These are phyloP conservation scores for Chaenocephalus aceratus DNA, from an alignment of 2,113 vertebrate species.

Conservation along the genomic window DNA sequence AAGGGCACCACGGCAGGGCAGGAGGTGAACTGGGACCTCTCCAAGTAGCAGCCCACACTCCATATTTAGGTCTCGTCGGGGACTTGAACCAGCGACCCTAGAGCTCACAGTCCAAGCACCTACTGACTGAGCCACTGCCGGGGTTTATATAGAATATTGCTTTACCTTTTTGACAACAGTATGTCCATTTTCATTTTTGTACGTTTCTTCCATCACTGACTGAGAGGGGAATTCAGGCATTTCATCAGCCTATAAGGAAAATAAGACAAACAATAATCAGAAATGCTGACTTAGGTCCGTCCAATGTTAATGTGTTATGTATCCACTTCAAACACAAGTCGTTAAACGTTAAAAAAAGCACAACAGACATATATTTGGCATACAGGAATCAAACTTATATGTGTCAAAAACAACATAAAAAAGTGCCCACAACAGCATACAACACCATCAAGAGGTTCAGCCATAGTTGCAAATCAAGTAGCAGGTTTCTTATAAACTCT, in stretches of 20 bases:
- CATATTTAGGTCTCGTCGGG: too few relatives aligned
- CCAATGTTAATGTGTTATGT: background rate
- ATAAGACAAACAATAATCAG: constrained; percentile 34
- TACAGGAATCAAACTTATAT: constrained; percentile 49
- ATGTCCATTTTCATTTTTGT: constrained; percentile 89
- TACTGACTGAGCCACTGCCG: too few relatives aligned
- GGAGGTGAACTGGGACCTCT: too few relatives aligned
- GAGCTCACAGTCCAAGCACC: too few relatives aligned
- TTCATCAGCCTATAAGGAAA: constrained; percentile 86
- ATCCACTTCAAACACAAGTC: background rate
- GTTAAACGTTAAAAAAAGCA: constrained; percentile 2
- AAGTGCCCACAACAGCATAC: constrained; percentile 37
- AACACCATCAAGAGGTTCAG: constrained; percentile 35
- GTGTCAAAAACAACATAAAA: constrained; percentile 48
- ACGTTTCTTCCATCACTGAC: constrained; percentile 90
- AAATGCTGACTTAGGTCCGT: background rate
- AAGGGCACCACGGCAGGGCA: too few relatives aligned
- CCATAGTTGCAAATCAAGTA: constrained; percentile 50
- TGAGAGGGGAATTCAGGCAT: constrained; percentile 88
- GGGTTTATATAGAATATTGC: background rate
- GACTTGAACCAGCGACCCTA: too few relatives aligned
- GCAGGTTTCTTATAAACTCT: background rate
- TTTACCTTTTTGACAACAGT: constrained; percentile 91
- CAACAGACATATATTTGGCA: constrained; percentile 9
- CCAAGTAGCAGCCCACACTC: too few relatives aligned